Percentiles rank a stretch among this genome's conserved stretches.
Conservation (phyloP, 2,113 vertebrate species). For the Cynoglossus semilaevis region DNA sequence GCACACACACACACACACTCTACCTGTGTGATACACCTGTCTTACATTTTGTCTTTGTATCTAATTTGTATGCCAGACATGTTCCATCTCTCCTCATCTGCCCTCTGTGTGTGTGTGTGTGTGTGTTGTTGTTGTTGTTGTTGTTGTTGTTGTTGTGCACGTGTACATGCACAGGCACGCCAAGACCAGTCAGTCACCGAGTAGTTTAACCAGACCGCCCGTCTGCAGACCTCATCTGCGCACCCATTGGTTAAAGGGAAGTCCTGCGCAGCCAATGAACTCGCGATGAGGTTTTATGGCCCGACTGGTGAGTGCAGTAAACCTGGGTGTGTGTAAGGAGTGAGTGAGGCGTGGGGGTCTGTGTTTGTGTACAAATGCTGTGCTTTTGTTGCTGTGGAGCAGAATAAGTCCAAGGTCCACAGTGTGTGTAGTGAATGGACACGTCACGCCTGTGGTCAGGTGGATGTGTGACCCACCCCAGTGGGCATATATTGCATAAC, state of each 20-base stretch:
- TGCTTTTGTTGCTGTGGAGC: too few relatives aligned
- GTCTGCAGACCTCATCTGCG: constrained; percentile 28
- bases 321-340: constrained; percentile 8
- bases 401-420: too few relatives aligned
- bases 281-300: constrained; percentile 31
- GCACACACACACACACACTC: constrained; percentile 7
- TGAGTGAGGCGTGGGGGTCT: background rate
- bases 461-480: too few relatives aligned
- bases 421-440: too few relatives aligned
- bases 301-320: constrained; percentile 10
- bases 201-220: constrained; percentile 51
- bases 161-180: constrained; percentile 32
- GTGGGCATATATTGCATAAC: too few relatives aligned
- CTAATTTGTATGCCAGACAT: constrained; percentile 41
- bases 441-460: too few relatives aligned
- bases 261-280: constrained; percentile 43
- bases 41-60: constrained; percentile 2
- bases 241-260: constrained; percentile 39
- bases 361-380: background rate
- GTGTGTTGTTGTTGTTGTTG: constrained; percentile 13
- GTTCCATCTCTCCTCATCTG: constrained; percentile 33
- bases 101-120: constrained; percentile 12
- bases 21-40: constrained; percentile 8
- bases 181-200: constrained; percentile 49
- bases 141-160: constrained; percentile 9